Base-by-base conservation (phyloP, 1,140 invertebrate genomes). In the Cydia pomonella region DNA sequence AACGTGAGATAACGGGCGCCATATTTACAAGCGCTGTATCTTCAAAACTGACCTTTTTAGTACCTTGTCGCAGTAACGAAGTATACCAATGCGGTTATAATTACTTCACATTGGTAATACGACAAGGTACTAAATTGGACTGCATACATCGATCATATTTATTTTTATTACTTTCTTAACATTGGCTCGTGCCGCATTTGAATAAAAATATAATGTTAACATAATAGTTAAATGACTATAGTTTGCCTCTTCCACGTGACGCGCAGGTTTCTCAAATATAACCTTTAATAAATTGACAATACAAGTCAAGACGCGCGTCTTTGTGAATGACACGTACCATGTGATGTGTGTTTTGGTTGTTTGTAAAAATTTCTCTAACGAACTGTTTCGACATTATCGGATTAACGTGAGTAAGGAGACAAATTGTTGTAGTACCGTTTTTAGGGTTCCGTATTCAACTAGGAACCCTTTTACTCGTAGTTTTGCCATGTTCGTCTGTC, bases 161-260 rank as follows among this genome's bases (percentile, higher is more conserved):
- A n/a, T n/a, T n/a, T n/a, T n/a, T 18, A 66, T 66, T 0, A n/a
- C 16, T 66, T 29, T 29, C 25, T 66, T 66, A 16, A n/a, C 27
- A 13, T 63, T 63, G 62, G 23, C 62, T 27, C 63, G 63, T 66
- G 63, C 63, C 12, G 25, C 12, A 33, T 53, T 53, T 53, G 27
- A 66, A 29, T 66, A 29, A 66, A 53, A 7, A 16, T 29, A 66
- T 66, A 66, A 33, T n/a, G 63, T 64, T 29, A 64, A 64, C 63
- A 13, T 29, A 53, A 53, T 53, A 21, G 50, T 53, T 0, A 18
- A 53, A 18, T 53, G 6, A 18, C 50, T 53, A 44, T 44, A n/a
- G n/a, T n/a, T n/a, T n/a, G n/a, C n/a, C n/a, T n/a, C n/a, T n/a
- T n/a, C n/a, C n/a, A n/a, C n/a, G n/a, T n/a, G n/a, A n/a, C n/a